Evolutionary conservation across 2,888 invertebrate genomes (phyloP), one percentile per base, ranked within the genome.

Genomic region (Drosophila demipolita): DNA sequence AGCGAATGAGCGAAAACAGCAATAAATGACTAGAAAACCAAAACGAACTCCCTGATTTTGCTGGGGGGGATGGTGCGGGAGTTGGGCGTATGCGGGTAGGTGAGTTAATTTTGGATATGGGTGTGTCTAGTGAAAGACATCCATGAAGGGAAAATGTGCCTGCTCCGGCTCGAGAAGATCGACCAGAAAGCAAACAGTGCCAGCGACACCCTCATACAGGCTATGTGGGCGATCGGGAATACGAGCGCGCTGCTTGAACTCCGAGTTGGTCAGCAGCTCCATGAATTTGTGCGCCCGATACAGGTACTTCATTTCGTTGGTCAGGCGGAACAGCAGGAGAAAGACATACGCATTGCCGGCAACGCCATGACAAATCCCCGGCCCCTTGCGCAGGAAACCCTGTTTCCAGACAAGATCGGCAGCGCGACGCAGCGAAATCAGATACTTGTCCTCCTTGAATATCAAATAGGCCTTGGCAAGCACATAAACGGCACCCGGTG

Each of bases 321-420:
- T 97, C 61, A 98, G 93, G 75, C 97, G 94, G 89, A 96, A 95
- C 11, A 98, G 93, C 1, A 97, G 93, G 52, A 98, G 93, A 84
- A 97, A 97, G 0, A 96, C 96, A 92, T 97, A 97, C 17, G 96
- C 97, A 92, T 95, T 97, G 38, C 97, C 97, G 26, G 96, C 96
- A 0, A 97, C 94, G 1, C 98, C 98, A 89, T 98, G 98, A 90
- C 98, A 98, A 71, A 98, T 95, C 0, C 98, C 97, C 11, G 98
- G 97, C 0, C 98, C 98, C 93, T 98, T 98, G 77, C 94, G 95
- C 40, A 98, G 93, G 36, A 98, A 94, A 0, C 98, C 98, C 90
- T 96, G 96, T 26, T 94, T 93, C 98, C 98, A 98, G 3, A 97
- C 95, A 23, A 97, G 92, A 62, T 98, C 96, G 0, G 95, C 96